These are phyloP conservation scores for Orius insidiosus DNA, from an alignment of 1,140 invertebrate genomes.

Conservation along the genomic window DNA sequence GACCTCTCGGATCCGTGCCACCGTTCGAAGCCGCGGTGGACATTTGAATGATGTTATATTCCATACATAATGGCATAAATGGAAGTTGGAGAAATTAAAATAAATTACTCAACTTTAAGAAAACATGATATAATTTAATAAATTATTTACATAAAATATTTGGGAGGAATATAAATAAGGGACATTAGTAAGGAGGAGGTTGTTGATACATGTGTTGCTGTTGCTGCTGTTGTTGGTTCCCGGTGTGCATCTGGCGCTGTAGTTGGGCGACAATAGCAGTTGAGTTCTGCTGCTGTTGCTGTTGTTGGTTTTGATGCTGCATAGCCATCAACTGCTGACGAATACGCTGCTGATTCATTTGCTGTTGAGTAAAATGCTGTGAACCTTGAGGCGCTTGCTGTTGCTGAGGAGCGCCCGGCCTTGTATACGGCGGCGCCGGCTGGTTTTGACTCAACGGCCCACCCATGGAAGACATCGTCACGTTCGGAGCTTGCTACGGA, in stretches of 20 bases:
- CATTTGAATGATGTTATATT: too few relatives aligned
- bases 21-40: too few relatives aligned
- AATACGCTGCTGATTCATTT: slow-evolving; percentile 26
- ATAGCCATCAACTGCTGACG: slow-evolving; percentile 27
- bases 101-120: too few relatives aligned
- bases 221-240: slow-evolving; percentile 23
- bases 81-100: too few relatives aligned
- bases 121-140: too few relatives aligned
- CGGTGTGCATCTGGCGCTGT: slow-evolving; percentile 31
- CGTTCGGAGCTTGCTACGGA: slow-evolving; percentile 37
- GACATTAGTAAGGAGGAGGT: slow-evolving; percentile 31
- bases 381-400: slow-evolving; percentile 36
- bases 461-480: slow-evolving; percentile 43
- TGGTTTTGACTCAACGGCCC: slow-evolving; percentile 22
- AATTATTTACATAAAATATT: too few relatives aligned
- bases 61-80: too few relatives aligned
- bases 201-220: slow-evolving; percentile 33
- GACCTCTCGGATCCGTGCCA: too few relatives aligned
- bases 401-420: slow-evolving; percentile 24
- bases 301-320: slow-evolving; percentile 26
- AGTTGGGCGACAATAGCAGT: slow-evolving; percentile 41
- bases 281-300: slow-evolving; percentile 25
- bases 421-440: slow-evolving; percentile 37
- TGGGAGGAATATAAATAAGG: not conserved
- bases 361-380: slow-evolving; percentile 14